Percentiles rank a stretch among this genome's conserved stretches.
Conservation (phyloP, 2,888 invertebrate species). For the Caenorhabditis panamensis region DNA sequence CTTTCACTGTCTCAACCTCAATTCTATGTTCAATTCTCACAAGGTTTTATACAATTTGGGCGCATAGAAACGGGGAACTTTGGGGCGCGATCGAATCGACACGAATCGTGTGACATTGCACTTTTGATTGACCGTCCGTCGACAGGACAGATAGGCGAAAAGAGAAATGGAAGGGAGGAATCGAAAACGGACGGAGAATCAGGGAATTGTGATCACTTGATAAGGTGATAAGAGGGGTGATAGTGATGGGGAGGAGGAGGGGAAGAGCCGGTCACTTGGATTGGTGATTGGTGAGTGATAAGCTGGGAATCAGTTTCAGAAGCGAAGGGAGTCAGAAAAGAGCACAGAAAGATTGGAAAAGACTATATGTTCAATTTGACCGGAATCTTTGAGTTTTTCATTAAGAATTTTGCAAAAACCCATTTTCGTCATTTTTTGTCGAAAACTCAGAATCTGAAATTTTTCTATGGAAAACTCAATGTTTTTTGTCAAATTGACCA, state of each 20-base stretch:
- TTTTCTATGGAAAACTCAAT: too few species aligned
- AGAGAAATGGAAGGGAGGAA: not conserved
- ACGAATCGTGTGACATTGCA: conserved; percentile 32
- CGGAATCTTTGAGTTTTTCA: too few species aligned
- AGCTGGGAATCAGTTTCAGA: not conserved
- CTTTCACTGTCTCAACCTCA: too few species aligned
- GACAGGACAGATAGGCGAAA: too few species aligned
- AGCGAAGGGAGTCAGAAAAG: not conserved
- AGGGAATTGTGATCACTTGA: not conserved
- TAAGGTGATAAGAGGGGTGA: conserved; percentile 6
- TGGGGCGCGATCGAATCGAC: conserved; percentile 40
- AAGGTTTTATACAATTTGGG: too few species aligned
- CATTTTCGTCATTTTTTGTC: too few species aligned
- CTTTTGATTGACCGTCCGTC: conserved; percentile 42
- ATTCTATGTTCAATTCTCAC: too few species aligned
- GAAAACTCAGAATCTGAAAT: too few species aligned
- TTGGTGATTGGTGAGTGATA: conserved; percentile 1
- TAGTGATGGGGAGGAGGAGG: conserved; percentile 6
- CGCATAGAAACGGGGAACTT: too few species aligned
- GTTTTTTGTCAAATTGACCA: too few species aligned
- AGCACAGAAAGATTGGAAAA: not conserved
- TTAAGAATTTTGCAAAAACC: too few species aligned
- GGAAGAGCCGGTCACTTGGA: conserved; percentile 5
- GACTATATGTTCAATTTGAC: too few species aligned
- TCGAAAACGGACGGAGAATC: not conserved